Evolutionary conservation across 2,888 invertebrate species (phyloP), one percentile per base, ranked within the genome.

Genomic region (Cephus rjabovi): DNA sequence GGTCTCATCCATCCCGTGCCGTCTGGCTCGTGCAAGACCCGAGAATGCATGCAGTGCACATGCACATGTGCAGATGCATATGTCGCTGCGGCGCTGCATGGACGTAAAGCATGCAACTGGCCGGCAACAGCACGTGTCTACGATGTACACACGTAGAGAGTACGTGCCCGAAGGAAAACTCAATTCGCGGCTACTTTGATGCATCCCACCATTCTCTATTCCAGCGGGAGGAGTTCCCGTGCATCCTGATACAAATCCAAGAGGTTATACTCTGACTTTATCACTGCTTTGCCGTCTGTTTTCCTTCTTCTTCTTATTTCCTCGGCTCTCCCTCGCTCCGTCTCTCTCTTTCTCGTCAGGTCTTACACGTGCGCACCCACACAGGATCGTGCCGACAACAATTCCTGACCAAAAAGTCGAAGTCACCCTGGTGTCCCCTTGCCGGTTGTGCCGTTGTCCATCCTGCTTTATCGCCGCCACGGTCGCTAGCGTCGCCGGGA

Each of bases 371-470:
- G 33, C 33, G 30, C 31, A 71, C 71, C 71, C 71, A 71, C 35
- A 74, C 74, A 23, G 40, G 76, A 69, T 81, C 83, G 85, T 83
- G 84, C 84, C 86, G 86, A 88, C 87, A 89, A 89, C 88, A 88
- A 88, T 89, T 89, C 88, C 87, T 86, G 85, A 87, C 88, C 87
- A 87, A 90, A 90, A 90, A 89, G 88, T 87, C 88, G 86, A 85
- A 88, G 89, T 87, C 88, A 88, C 87, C 86, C 83, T 84, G 83
- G 80, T 82, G 81, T 80, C 79, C 83, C 76, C 78, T 56, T 56
- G 11, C 77, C 78, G 79, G 79, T 37, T 71, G 69, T 34, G 34
- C 40, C 40, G 40, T 40, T 40, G 15, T 40, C 40, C 40, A 15
- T 40, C 40, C 35, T 75, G 75, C 34, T 68, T 34, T 75, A 33